Percentiles rank a stretch among this genome's conserved stretches.
Conservation (phyloP, 2,113 vertebrate genomes). For the Marcusenius ussheri region DNA sequence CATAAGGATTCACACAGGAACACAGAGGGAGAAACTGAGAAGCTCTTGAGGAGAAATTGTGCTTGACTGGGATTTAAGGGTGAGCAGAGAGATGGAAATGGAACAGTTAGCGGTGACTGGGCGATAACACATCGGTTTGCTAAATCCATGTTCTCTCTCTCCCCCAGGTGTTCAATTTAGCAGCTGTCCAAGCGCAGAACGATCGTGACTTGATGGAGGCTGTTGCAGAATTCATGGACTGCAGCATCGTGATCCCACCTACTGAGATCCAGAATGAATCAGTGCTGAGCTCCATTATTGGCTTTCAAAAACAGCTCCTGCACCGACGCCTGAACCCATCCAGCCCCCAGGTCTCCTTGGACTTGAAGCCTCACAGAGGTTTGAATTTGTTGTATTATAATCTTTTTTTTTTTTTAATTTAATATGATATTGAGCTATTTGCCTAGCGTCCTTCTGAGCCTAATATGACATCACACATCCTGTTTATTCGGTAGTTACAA, state of each 20-base stretch:
- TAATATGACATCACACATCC: neutral
- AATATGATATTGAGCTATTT: neutral
- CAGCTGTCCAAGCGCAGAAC: slow-evolving; percentile 62
- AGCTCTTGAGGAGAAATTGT: neutral
- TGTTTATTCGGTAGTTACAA: slow-evolving; percentile 37
- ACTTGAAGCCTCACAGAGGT: slow-evolving; percentile 43
- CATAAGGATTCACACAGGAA: neutral
- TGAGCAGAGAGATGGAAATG: neutral
- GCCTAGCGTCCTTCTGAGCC: neutral
- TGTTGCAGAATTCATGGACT: slow-evolving; percentile 74
- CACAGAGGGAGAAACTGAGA: neutral
- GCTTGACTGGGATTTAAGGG: neutral
- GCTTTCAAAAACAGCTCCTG: slow-evolving; percentile 76
- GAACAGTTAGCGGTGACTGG: neutral
- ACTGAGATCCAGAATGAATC: slow-evolving; percentile 62
- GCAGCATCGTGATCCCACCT: slow-evolving; percentile 83
- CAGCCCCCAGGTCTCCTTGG: slow-evolving; percentile 18
- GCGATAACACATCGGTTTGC: neutral
- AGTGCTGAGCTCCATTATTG: slow-evolving; percentile 67
- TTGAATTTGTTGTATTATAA: neutral
- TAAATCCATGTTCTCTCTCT: slow-evolving; percentile 33
- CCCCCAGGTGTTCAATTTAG: slow-evolving; percentile 74
- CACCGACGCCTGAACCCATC: slow-evolving; percentile 57
- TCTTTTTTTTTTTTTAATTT: slow-evolving; percentile 7
- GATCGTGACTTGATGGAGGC: slow-evolving; percentile 57